A percentile compares a stretch with the other conserved stretches of the same genome.
Conservation (phyloP, 2,113 vertebrate genomes). For the Motacilla alba region DNA sequence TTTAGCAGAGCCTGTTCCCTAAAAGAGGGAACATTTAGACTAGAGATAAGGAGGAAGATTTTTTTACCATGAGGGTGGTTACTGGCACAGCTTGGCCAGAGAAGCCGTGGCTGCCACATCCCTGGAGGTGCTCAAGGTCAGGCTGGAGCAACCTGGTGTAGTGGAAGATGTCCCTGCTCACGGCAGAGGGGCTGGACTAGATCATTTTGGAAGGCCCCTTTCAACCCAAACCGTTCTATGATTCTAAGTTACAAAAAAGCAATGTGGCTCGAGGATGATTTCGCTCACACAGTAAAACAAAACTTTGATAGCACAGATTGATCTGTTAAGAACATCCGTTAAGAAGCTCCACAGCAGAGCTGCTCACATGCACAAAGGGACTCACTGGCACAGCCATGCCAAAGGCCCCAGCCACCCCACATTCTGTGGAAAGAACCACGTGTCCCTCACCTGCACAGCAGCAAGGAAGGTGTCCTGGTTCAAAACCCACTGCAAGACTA, state of each 20-base stretch:
- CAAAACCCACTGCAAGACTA: not conserved
- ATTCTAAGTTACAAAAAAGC: not conserved
- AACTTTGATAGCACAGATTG: not conserved
- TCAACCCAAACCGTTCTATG: accelerated
- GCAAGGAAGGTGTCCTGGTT: accelerated
- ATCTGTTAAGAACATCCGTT: not conserved
- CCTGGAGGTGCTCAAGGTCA: not conserved
- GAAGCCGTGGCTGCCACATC: not conserved
- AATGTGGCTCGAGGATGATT: not conserved
- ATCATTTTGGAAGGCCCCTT: not conserved
- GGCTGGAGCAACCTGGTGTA: not conserved
- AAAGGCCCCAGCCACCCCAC: not conserved
- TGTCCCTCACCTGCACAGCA: not conserved
- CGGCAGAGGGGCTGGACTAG: not conserved
- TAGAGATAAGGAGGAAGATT: not conserved
- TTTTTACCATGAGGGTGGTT: not conserved
- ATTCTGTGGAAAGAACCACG: not conserved
- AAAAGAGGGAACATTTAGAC: not conserved
- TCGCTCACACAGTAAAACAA: not conserved
- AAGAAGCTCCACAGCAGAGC: not conserved
- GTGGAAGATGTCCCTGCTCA: not conserved
- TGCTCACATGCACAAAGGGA: accelerated
- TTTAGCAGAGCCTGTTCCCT: not conserved
- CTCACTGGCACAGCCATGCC: not conserved
- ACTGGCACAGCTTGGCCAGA: not conserved